Evolutionary conservation across 2,113 vertebrate genomes (phyloP).

Genomic region (Atrichornis clamosus): DNA sequence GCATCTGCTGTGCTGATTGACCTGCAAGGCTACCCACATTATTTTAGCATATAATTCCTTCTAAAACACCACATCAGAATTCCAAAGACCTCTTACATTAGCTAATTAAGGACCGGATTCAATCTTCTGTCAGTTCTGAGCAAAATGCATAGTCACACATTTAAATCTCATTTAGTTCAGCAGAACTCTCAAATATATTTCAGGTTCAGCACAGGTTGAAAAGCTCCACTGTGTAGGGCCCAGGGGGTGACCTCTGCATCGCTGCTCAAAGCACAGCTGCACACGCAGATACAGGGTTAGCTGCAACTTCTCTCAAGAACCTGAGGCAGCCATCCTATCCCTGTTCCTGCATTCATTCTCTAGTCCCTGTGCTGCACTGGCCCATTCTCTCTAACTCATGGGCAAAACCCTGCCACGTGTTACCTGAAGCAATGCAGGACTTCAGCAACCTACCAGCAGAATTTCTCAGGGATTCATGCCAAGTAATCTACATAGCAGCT

Average conservation of each 20-base stretch:
- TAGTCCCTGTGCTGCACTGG: background rate
- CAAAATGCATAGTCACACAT: background rate
- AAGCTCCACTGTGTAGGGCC: background rate
- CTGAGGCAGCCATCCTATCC: background rate
- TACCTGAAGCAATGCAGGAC: background rate
- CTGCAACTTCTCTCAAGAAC: background rate
- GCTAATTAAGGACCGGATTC: background rate
- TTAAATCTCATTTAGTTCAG: background rate
- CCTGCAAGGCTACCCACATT: background rate
- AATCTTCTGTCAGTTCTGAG: background rate
- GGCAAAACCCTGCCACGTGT: background rate
- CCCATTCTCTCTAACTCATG: accelerated
- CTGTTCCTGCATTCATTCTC: background rate
- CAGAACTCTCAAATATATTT: background rate
- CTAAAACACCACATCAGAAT: background rate
- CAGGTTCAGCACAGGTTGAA: background rate
- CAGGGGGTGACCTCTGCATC: background rate
- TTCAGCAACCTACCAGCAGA: background rate
- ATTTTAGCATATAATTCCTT: background rate
- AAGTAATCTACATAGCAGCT: background rate
- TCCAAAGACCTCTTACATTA: background rate
- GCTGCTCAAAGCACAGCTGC: background rate
- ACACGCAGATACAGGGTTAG: accelerated
- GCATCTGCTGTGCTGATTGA: background rate
- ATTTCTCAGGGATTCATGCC: background rate